Conservation (phyloP, 2,113 vertebrate genomes). For the Pedetes capensis region DNA sequence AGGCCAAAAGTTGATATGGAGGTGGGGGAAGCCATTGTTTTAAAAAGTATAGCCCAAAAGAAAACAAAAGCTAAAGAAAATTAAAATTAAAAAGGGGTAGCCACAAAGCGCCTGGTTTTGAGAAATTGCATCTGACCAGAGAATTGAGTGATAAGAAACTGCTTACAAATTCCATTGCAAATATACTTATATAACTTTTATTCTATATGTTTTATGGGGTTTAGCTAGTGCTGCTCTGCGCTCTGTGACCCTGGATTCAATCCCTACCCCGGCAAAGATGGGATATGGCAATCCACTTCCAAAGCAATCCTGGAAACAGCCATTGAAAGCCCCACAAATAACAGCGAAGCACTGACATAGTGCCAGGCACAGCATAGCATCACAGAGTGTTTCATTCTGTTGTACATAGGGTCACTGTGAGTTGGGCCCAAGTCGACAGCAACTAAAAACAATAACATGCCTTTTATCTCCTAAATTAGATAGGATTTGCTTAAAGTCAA, state of each 20-base stretch:
- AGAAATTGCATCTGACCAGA: background rate
- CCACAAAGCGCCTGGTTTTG: background rate
- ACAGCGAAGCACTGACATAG: too few relatives aligned
- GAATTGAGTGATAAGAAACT: background rate
- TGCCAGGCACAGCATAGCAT: too few relatives aligned
- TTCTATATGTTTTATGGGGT: background rate
- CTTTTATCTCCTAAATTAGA: conserved; percentile 52
- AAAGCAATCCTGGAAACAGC: too few relatives aligned
- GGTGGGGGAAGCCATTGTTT: background rate
- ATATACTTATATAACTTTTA: background rate
- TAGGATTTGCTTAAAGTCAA: conserved; percentile 54
- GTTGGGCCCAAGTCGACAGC: too few relatives aligned
- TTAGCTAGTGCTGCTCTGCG: too few relatives aligned
- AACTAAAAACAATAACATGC: too few relatives aligned
- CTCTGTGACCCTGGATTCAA: too few relatives aligned
- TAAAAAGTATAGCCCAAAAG: background rate
- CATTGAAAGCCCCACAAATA: too few relatives aligned
- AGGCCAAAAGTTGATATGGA: background rate
- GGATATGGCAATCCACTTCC: too few relatives aligned
- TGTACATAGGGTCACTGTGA: too few relatives aligned
- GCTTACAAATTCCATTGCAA: background rate
- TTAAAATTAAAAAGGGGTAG: background rate
- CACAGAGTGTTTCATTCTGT: too few relatives aligned
- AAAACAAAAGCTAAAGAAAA: background rate
- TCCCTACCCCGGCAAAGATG: too few relatives aligned